These are phyloP conservation scores for Pardalotus punctatus DNA, from an alignment of 2,113 vertebrate species.

Conservation along the genomic window DNA sequence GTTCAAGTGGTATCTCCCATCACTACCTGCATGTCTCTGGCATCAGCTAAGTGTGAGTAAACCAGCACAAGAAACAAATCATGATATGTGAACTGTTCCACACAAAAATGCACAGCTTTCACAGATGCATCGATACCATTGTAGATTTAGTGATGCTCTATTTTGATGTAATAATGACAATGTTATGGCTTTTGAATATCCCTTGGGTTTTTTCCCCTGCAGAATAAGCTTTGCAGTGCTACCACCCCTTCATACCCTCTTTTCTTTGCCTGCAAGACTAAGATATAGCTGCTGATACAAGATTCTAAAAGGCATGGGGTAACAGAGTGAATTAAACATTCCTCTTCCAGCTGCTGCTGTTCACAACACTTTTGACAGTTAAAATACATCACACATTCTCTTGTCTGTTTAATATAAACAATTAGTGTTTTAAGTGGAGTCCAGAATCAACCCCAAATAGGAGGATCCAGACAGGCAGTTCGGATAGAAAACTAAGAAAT, in stretches of 20 bases:
- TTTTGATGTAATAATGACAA: not conserved
- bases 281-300: slow-evolving; percentile 43
- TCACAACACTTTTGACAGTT: slow-evolving; percentile 80
- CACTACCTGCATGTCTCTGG: not conserved
- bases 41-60: not conserved
- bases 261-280: slow-evolving; percentile 2
- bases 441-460: slow-evolving; percentile 72
- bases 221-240: not conserved
- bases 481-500: slow-evolving; percentile 68
- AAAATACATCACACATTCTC: slow-evolving; percentile 80
- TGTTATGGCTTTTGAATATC: not conserved
- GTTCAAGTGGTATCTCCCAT: not conserved
- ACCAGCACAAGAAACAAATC: not conserved
- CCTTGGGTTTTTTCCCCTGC: not conserved
- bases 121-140: not conserved
- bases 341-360: slow-evolving; percentile 75
- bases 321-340: slow-evolving; percentile 46
- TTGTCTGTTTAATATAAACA: slow-evolving; percentile 78
- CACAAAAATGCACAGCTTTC: not conserved
- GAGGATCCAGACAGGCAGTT: slow-evolving; percentile 67
- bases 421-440: slow-evolving; percentile 77
- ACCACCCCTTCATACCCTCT: not conserved
- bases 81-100: not conserved
- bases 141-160: not conserved
- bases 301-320: slow-evolving; percentile 42